Conservation (phyloP, 1,140 invertebrate genomes). For the Diuraphis noxia region DNA sequence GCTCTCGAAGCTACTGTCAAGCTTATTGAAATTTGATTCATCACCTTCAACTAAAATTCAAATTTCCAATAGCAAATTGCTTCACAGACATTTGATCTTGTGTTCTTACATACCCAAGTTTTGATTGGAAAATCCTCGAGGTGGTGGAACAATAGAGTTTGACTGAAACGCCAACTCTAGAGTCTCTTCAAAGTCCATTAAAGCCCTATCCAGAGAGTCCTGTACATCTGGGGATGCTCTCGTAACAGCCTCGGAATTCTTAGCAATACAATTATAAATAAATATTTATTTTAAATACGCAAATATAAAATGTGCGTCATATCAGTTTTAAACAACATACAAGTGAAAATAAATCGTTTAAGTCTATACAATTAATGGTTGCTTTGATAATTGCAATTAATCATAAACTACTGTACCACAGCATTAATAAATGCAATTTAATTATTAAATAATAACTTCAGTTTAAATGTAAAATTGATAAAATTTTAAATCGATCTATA, state of each 20-base stretch:
- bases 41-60: slow-evolving; percentile 40
- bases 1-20: slow-evolving; percentile 39
- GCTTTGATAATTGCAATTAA: neutral
- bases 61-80: slow-evolving; percentile 36
- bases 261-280: neutral
- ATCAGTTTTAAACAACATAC: neutral
- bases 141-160: slow-evolving; percentile 42
- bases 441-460: neutral
- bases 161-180: slow-evolving; percentile 63
- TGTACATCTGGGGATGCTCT: slow-evolving; percentile 54
- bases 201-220: slow-evolving; percentile 56
- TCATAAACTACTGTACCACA: neutral
- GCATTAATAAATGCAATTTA: neutral
- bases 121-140: slow-evolving; percentile 26
- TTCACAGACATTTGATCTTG: neutral
- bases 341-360: neutral
- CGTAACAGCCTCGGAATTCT: slow-evolving; percentile 16
- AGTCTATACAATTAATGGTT: neutral
- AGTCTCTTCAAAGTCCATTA: slow-evolving; percentile 73
- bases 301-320: neutral
- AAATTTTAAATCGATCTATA: neutral
- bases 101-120: neutral
- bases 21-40: slow-evolving; percentile 20
- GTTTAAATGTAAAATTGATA: neutral
- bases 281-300: neutral